Base-by-base conservation (phyloP, 2,113 vertebrate genomes). In the Ailuropoda melanoleuca region DNA sequence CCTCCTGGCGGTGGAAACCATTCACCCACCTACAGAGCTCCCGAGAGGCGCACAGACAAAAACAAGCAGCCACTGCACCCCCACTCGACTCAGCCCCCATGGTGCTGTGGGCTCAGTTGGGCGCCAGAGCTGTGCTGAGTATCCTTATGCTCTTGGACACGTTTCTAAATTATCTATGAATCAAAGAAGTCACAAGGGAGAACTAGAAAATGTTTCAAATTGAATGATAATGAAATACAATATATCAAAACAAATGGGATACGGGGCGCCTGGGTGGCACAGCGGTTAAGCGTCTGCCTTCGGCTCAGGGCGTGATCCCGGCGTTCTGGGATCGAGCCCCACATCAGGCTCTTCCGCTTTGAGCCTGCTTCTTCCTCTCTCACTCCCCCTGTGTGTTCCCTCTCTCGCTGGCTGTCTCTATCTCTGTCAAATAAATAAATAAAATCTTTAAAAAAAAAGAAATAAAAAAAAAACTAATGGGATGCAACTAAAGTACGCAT, bases 181-280 rank as follows among this genome's bases (percentile, higher is more conserved):
- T 70, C 93, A 88, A 80, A 87, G 83, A 55, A 87, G 92, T 72
- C 64, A 88, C 64, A 88, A 72, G 46, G 48, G 34, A 88, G 60
- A 70, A 60, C 77, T 56, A 80, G 39, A 68, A 91, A 72, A 64
- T 78, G 64, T 94, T 88, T 82, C 53, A 72, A 60, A 88, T 43
- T 13, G 53, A 88, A 88, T 43, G 75, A 72, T 87, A 87, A 78
- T 81, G 34, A 60, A 82, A 82, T 60, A 81, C 39, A 29, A 26
- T 70, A 29, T 60, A 72, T 70, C 43, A 81, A 72, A 94, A 53
- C 12, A 18, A 39, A 82, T 1, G 4, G 50, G 53, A 72, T 74
- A n/a, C n/a, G n/a, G n/a, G n/a, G n/a, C n/a, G n/a, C n/a, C n/a
- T n/a, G n/a, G n/a, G n/a, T n/a, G n/a, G n/a, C n/a, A n/a, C n/a